Base-by-base conservation (phyloP, 1,140 invertebrate species). In the Ips typographus region DNA sequence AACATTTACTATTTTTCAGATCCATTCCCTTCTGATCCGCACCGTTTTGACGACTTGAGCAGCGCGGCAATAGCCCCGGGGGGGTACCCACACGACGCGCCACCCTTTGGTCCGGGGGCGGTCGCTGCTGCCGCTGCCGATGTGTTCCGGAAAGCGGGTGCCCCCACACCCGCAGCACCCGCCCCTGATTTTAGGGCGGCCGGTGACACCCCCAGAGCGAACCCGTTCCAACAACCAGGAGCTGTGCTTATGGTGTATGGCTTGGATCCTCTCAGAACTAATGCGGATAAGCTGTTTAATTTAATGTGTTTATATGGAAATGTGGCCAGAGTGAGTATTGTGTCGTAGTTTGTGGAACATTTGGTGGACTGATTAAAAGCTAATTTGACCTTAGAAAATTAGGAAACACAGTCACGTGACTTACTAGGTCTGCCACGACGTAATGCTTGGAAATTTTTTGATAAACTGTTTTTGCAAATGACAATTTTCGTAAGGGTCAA, bases 201-300 rank as follows among this genome's bases (percentile, higher is more conserved):
- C 72, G 74, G 73, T 70, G 68, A 70, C 38, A 36, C 68, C 4
- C 66, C 57, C 6, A 8, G 68, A 36, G 36, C 61, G 36, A 56
- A 53, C 41, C 68, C 68, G 6, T 78, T 79, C 72, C 85, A 85
- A 47, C 88, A 90, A 75, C 90, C 92, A 75, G 93, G 94, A 36
- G 89, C 92, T 55, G 96, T 99, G 53, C 90, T 98, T 84, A 99
- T 99, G 96, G 94, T 99, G 40, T 99, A 99, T 83, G 96, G 96
- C 39, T 84, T 99, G 22, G 94, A 96, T 78, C 89, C 90, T 55
- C 89, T 94, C 72, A 94, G 94, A 79, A 93, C 96, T 79, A 99
- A 98, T 83, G 92, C 94, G 71, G 95, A 98, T 81, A 90, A 92
- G 78, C 86, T 99, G n/a, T 99, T 99, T 87, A 99, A 99, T 84